Evolutionary conservation across 1,140 invertebrate species (phyloP), one percentile per base, ranked within the genome.

Genomic region (Epicauta chinensis): DNA sequence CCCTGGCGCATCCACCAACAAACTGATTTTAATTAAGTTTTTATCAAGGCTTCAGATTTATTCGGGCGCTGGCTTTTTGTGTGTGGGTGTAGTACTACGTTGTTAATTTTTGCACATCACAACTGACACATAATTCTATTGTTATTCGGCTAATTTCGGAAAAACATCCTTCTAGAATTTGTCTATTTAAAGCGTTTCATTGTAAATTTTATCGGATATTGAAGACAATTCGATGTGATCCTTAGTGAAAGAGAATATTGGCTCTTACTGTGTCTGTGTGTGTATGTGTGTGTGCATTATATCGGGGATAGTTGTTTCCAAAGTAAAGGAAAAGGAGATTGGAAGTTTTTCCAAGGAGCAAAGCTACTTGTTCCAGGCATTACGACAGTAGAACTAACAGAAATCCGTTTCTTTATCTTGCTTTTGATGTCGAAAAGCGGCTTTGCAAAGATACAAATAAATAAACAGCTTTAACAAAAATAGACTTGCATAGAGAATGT

Each of bases 381-480:
- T 41, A n/a, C 23, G 12, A 16, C 23, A 41, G 39, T 29, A 15
- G 16, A 29, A 29, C 39, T n/a, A 41, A 41, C 39, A 15, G 11
- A 41, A 41, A 41, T 41, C 39, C 16, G 15, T 34, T 34, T 34
- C 32, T 34, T 34, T 34, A 34, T 34, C 32, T 34, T 34, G 10
- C 12, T 34, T 41, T 41, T 41, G 39, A 41, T 41, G 39, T 41
- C 12, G 39, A 41, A 41, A 41, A 41, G 39, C 16, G 23, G 39
- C 39, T 41, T 41, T 41, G 2, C 15, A 1, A 41, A 29, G 23
- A 41, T 41, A n/a, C 39, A 41, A 41, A 41, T 41, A 41, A 41
- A 41, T 41, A 41, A 41, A 41, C 39, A 41, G 39, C 39, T 41
- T 41, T 16, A 41, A 15, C 16, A 41, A 41, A 41, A 41, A 15